A percentile compares a stretch with the other conserved stretches of the same genome.
phyloP scores from a whole-genome alignment of 2,888 invertebrate species.

The Agriopis marginaria region DNA sequence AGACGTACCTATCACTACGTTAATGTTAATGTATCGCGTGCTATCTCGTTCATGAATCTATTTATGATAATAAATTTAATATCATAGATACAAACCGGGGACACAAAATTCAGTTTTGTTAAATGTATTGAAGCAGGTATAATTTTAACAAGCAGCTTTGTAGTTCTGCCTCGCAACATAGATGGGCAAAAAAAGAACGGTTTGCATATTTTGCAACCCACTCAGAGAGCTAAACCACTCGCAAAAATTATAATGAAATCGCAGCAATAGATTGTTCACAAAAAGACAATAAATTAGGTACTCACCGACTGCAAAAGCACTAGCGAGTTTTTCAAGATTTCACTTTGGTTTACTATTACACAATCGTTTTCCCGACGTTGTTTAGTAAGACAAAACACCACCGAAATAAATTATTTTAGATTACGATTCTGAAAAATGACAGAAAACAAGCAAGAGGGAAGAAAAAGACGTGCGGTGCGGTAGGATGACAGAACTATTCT shows the following conservation, averaged over 20 bases:
- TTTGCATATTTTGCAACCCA: conserved; percentile 2
- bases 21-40: conserved; percentile 49
- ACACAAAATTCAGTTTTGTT: conserved; percentile 7
- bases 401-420: conserved; percentile 58
- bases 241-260: conserved; percentile 62
- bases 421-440: conserved; percentile 71
- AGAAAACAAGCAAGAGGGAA: conserved; percentile 72
- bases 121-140: not conserved
- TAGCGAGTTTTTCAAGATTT: conserved; percentile 21
- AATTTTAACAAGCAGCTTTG: not conserved
- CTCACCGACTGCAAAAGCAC: conserved; percentile 32
- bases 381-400: conserved; percentile 59
- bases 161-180: not conserved
- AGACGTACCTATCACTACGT: conserved; percentile 42
- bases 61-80: conserved; percentile 53
- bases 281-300: conserved; percentile 45
- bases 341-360: conserved; percentile 55
- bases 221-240: conserved; percentile 9
- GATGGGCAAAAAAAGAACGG: conserved; percentile 13
- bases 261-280: conserved; percentile 57
- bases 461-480: conserved; percentile 76
- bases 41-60: conserved; percentile 48
- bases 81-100: conserved; percentile 31
- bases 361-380: conserved; percentile 61
- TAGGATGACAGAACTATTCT: conserved; percentile 63